These are phyloP conservation scores for Patiria pectinifera DNA, from an alignment of 53 echinoderm and acorn worm species.

Conservation along the genomic window DNA sequence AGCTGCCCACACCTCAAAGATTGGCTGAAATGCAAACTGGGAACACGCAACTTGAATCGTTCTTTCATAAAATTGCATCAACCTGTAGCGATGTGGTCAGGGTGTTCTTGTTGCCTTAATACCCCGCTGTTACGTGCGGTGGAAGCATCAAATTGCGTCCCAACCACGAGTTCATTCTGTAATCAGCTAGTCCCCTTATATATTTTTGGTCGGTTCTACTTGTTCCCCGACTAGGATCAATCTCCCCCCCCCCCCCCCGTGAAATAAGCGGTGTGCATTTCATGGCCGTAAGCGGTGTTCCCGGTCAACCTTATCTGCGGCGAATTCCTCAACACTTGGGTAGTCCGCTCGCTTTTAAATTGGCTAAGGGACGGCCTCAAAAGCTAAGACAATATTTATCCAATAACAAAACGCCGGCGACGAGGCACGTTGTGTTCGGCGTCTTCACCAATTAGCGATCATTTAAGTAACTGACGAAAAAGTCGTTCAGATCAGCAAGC, in stretches of 20 bases:
- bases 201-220: neutral
- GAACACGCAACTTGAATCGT: neutral
- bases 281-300: constrained; percentile 46
- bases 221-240: neutral
- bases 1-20: no score
- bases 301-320: constrained; percentile 47
- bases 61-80: neutral
- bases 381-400: constrained; percentile 4
- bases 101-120: neutral
- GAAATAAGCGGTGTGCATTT: constrained; percentile 51
- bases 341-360: constrained; percentile 49
- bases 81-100: neutral
- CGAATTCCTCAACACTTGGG: constrained; percentile 57
- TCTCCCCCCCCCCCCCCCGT: constrained; percentile 1
- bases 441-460: neutral
- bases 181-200: neutral
- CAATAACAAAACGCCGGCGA: neutral
- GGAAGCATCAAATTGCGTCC: neutral
- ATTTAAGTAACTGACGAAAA: neutral
- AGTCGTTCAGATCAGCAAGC: no score
- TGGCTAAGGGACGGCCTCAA: constrained; percentile 49
- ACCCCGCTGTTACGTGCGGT: neutral
- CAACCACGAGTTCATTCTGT: neutral
- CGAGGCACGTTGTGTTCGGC: neutral
- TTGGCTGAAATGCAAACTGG: neutral